Base-by-base conservation (phyloP, 2,797 vertebrate genomes). In the Rallus crepitans region DNA sequence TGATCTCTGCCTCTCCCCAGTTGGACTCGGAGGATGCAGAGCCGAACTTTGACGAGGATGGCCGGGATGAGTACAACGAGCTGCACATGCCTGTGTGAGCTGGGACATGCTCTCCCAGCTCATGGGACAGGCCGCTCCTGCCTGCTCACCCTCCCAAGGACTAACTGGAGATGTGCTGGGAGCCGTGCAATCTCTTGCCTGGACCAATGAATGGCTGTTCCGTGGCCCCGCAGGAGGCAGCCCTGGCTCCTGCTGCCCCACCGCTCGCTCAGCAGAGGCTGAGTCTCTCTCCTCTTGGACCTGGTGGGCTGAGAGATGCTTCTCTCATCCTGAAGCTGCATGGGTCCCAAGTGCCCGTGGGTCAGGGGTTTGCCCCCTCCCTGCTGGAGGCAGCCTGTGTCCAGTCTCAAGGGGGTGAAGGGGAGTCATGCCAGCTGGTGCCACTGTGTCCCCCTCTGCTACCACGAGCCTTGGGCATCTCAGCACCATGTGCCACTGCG, bases 61-160 rank as follows among this genome's bases (percentile, higher is more conserved):
- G 99, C 52, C 98, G 98, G 77, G 99, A 99, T 1, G 99, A 99
- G 95, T 99, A 99, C 98, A 99, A 99, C 1, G 99, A 99, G 97
- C 98, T 99, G 93, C 99, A 99, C 97, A 99, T 99, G 99, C 99
- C 99, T 6, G 99, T 99, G 70, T 99, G 98, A 98, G 35, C 88
- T 31, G 53, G 57, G 60, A 76, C 40, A 83, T 83, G 64, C 87
- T 31, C 57, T 93, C 65, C 52, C 61, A 5, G 5, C 61, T 64
- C 15, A 0, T 3, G 37, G 52, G 76, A 93, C 76, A 81, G 56
- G 92, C 28, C 0, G 6, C 66, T 87, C 4, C 2, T 0, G 1
- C 77, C 88, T 77, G 72, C 73, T 76, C 42, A 33, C 20, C 84
- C 40, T 85, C 70, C 73, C 28, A 25, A 87, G 82, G 57, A 92